These are phyloP conservation scores for Notarius lentiginosus DNA, from an alignment of 2,113 vertebrate species.

Conservation along the genomic window DNA sequence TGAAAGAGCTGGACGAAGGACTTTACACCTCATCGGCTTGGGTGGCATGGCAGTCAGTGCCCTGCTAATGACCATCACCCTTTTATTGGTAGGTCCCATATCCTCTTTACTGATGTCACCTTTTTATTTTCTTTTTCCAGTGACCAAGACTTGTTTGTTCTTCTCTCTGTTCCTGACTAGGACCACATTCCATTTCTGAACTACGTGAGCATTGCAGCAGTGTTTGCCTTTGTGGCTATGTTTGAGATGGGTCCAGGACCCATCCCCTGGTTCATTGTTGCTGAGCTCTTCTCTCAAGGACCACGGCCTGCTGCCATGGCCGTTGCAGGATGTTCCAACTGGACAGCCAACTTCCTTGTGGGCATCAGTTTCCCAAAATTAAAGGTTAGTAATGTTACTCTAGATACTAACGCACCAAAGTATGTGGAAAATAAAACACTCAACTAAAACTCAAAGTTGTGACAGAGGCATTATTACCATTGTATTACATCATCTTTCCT, in stretches of 20 bases:
- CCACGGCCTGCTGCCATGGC: constrained; percentile 93
- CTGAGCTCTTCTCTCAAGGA: constrained; percentile 95
- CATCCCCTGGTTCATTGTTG: constrained; percentile 98
- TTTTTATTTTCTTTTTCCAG: neutral
- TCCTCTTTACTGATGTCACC: neutral
- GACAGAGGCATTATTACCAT: too few relatives aligned
- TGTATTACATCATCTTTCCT: neutral
- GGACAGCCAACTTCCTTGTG: constrained; percentile 95
- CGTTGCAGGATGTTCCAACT: constrained; percentile 91
- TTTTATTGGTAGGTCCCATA: constrained; percentile 74
- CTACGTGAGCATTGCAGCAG: constrained; percentile 82
- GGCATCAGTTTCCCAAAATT: constrained; percentile 90
- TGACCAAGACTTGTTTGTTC: neutral
- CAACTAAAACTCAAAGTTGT: neutral
- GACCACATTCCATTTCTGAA: constrained; percentile 65
- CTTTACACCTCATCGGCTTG: constrained; percentile 86
- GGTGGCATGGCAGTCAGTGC: constrained; percentile 88
- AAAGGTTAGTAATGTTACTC: constrained; percentile 64
- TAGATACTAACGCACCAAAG: neutral
- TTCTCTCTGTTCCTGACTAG: constrained; percentile 60
- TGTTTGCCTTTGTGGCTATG: constrained; percentile 90
- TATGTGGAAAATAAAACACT: neutral
- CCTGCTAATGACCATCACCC: constrained; percentile 80
- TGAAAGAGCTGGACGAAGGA: constrained; percentile 86
- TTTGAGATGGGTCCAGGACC: constrained; percentile 96